These are phyloP conservation scores for Lophius piscatorius DNA, from an alignment of 2,113 vertebrate genomes.

Conservation along the genomic window DNA sequence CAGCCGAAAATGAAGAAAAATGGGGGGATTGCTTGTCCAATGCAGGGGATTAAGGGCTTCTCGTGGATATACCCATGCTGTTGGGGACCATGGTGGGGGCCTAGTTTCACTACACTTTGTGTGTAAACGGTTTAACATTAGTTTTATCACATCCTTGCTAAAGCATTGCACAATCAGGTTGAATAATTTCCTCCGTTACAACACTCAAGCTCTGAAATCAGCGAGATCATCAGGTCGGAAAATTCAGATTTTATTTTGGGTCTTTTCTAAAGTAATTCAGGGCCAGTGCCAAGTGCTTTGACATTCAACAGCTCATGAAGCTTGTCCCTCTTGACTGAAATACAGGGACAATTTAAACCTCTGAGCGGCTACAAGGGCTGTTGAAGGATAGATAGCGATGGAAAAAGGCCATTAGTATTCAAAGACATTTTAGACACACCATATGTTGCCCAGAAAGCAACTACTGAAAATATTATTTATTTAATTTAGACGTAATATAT, in stretches of 20 bases:
- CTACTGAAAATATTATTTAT: too few species aligned
- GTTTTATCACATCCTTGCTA: too few species aligned
- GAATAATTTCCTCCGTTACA: not conserved
- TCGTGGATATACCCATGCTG: too few species aligned
- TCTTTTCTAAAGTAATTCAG: not conserved
- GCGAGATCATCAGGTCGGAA: not conserved
- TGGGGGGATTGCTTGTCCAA: too few species aligned
- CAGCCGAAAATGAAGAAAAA: too few species aligned
- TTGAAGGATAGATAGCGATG: not conserved
- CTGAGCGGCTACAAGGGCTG: slow-evolving; percentile 8
- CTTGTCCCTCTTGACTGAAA: slow-evolving; percentile 3
- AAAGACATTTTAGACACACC: slow-evolving; percentile 4
- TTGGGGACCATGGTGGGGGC: too few species aligned
- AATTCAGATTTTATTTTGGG: not conserved
- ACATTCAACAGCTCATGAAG: not conserved
- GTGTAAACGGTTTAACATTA: too few species aligned
- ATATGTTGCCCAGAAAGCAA: too few species aligned
- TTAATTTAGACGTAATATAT: too few species aligned
- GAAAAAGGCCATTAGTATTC: slow-evolving; percentile 5
- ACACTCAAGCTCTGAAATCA: not conserved
- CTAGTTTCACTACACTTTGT: too few species aligned
- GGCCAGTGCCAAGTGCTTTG: not conserved
- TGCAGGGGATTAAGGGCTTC: too few species aligned
- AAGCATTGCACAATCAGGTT: not conserved
- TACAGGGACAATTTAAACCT: slow-evolving; percentile 4